Evolutionary conservation across 2,888 invertebrate species (phyloP).

Genomic region (Parelbella ahira): DNA sequence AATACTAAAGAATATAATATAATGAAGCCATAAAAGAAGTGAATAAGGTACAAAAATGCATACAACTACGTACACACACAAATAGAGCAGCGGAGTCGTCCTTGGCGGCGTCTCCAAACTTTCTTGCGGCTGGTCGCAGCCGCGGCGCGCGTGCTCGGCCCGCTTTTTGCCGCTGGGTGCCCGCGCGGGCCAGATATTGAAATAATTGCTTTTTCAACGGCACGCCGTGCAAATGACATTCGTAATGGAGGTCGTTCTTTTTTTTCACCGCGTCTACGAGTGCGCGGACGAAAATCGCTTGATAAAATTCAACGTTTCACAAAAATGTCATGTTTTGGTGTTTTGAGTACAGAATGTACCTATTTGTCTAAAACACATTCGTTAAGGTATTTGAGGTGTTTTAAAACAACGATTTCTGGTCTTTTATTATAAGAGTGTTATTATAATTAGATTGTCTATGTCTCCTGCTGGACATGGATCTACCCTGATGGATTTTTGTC

Average conservation of each 20-base stretch:
- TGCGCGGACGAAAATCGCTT: slow-evolving; percentile 69
- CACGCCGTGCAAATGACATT: slow-evolving; percentile 80
- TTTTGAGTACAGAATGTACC: background rate
- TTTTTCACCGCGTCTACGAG: slow-evolving; percentile 49
- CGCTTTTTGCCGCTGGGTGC: slow-evolving; percentile 61
- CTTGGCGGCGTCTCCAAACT: slow-evolving; percentile 62
- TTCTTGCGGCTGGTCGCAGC: slow-evolving; percentile 54
- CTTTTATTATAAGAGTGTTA: too few species aligned
- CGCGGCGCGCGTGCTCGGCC: slow-evolving; percentile 69
- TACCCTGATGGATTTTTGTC: too few species aligned
- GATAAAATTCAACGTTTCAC: slow-evolving; percentile 61
- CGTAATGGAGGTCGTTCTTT: slow-evolving; percentile 80
- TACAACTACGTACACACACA: too few species aligned
- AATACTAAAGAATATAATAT: too few species aligned
- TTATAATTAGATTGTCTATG: too few species aligned
- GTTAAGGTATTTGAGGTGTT: too few species aligned
- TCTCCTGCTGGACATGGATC: too few species aligned
- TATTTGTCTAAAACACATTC: too few species aligned
- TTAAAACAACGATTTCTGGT: too few species aligned
- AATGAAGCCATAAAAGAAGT: too few species aligned
- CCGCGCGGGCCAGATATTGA: slow-evolving; percentile 73
- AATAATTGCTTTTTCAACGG: slow-evolving; percentile 80
- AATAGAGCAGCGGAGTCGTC: too few species aligned
- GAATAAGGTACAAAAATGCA: too few species aligned
- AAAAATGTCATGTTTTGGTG: slow-evolving; percentile 31